Conservation (phyloP, 2,888 invertebrate genomes). For the Ophioninae sp. region DNA sequence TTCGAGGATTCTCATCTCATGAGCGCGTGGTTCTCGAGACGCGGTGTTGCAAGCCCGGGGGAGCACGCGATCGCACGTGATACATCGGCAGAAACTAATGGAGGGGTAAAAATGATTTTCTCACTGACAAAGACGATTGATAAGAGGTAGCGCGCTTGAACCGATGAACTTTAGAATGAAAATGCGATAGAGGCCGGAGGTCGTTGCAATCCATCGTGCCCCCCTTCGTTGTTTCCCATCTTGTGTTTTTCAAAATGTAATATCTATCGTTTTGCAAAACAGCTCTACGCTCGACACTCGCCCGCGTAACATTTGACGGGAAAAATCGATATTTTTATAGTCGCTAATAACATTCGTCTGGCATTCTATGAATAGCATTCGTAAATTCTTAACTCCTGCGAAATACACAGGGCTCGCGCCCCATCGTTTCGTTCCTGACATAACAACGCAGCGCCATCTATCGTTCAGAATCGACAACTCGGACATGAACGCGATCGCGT, state of each 20-base stretch:
- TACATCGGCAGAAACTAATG: background rate
- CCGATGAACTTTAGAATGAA: constrained; percentile 35
- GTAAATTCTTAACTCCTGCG: background rate
- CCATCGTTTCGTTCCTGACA: background rate
- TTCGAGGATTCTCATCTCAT: background rate
- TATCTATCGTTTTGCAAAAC: background rate
- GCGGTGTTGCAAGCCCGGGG: background rate
- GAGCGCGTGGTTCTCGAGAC: constrained; percentile 4
- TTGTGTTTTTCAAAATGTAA: background rate
- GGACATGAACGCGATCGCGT: background rate
- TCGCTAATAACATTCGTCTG: background rate
- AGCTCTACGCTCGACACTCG: background rate
- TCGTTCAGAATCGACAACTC: background rate
- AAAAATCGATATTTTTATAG: background rate
- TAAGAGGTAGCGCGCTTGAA: constrained; percentile 18
- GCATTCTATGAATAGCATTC: background rate
- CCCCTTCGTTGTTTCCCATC: background rate
- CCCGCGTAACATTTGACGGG: background rate
- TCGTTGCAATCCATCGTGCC: background rate
- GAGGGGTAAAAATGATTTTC: constrained; percentile 21
- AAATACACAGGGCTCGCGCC: background rate
- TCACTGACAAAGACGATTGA: constrained; percentile 43
- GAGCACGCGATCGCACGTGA: constrained; percentile 58
- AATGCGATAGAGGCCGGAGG: constrained; percentile 2
- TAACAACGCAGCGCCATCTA: background rate